Evolutionary conservation across 2,888 invertebrate genomes (phyloP).

Genomic region (Orthosia cruda): DNA sequence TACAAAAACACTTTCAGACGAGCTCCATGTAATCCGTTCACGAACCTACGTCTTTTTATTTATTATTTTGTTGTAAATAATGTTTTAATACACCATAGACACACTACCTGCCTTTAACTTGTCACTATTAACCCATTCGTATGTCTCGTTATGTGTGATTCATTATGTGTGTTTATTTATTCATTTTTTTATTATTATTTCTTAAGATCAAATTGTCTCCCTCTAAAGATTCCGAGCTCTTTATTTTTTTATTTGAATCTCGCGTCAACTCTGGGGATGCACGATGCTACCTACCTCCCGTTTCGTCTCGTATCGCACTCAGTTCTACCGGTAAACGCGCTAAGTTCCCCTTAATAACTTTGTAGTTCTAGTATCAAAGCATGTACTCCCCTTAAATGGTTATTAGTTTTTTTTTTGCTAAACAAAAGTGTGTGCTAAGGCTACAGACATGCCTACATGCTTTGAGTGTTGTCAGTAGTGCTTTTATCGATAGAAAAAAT

Average conservation of each 20-base stretch:
- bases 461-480: constrained; percentile 89
- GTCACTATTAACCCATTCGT: constrained; percentile 88
- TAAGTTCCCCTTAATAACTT: constrained; percentile 62
- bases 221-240: constrained; percentile 90
- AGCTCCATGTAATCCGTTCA: constrained; percentile 71
- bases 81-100: constrained; percentile 79
- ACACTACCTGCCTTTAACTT: constrained; percentile 85
- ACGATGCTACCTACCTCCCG: constrained; percentile 91
- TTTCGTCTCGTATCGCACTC: constrained; percentile 73
- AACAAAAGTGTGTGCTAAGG: constrained; percentile 77
- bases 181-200: constrained; percentile 73
- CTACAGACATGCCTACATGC: constrained; percentile 83
- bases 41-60: constrained; percentile 68
- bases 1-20: constrained; percentile 72
- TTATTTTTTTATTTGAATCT: constrained; percentile 79
- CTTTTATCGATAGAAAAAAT: constrained; percentile 76
- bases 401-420: constrained; percentile 72
- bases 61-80: constrained; percentile 81
- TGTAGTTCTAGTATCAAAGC: constrained; percentile 79
- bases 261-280: constrained; percentile 91
- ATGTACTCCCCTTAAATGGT: constrained; percentile 82
- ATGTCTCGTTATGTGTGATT: constrained; percentile 81
- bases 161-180: constrained; percentile 84
- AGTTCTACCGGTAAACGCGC: constrained; percentile 70
- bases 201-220: constrained; percentile 87